phyloP scores from a whole-genome alignment of 2,888 invertebrate species.

The Oxycera nigricornis region DNA sequence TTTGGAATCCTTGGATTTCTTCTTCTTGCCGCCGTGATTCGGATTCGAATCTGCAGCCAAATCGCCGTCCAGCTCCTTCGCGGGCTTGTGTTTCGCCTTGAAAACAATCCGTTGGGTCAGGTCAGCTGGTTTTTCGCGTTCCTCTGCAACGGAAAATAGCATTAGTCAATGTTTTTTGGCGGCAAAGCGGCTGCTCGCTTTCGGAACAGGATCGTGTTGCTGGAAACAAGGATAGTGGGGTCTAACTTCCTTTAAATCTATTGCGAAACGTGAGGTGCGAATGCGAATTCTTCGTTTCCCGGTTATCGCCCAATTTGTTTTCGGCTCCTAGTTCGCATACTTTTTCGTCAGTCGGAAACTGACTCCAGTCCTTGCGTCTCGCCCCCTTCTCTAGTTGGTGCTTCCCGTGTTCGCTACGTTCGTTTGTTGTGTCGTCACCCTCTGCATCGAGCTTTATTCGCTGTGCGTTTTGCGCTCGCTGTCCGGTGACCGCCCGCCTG shows the following conservation, averaged over 20 bases:
- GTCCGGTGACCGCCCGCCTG: conserved; percentile 26
- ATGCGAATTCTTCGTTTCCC: conserved; percentile 5
- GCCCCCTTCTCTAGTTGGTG: conserved; percentile 37
- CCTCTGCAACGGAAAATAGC: conserved; percentile 61
- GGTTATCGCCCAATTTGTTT: conserved; percentile 25
- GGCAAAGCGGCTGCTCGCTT: background rate
- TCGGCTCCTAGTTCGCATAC: conserved; percentile 24
- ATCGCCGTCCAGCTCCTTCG: conserved; percentile 40
- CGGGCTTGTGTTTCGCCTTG: conserved; percentile 56
- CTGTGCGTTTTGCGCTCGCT: conserved; percentile 13
- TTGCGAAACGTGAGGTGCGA: conserved; percentile 1
- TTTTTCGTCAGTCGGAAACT: conserved; percentile 21
- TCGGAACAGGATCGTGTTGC: no score
- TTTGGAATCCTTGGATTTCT: conserved; percentile 44
- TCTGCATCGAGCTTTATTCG: conserved; percentile 14
- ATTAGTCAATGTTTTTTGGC: background rate
- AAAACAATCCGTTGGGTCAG: conserved; percentile 68
- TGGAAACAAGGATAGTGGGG: background rate
- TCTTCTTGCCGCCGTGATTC: conserved; percentile 41
- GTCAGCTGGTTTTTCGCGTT: conserved; percentile 68
- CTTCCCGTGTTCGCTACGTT: background rate
- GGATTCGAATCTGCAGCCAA: conserved; percentile 19
- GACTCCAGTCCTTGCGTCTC: background rate
- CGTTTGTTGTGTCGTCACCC: conserved; percentile 16
- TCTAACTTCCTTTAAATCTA: background rate